Base-by-base conservation (phyloP, 2,113 vertebrate species). In the Artemisiospiza belli region DNA sequence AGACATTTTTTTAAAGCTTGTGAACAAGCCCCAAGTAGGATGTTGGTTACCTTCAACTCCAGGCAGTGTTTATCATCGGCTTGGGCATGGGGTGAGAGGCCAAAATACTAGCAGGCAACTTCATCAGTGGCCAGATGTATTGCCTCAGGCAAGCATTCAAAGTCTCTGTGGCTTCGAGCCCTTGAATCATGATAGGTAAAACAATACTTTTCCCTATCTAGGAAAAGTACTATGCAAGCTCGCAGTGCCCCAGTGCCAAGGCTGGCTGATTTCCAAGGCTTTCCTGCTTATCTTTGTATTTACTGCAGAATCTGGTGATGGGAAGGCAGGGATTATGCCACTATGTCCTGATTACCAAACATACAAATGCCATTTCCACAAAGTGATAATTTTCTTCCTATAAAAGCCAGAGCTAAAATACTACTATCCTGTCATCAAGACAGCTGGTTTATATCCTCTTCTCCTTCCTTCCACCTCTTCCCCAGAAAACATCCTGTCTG, bases 351-450 rank as follows among this genome's bases (percentile, higher is more conserved):
- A 79, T 82, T 85, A 83, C 58, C 63, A 54, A 84, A 79, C 0
- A 82, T 23, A 73, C 66, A 90, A 94, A 57, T 9, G 27, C 46
- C 0, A 0, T 69, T 80, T 41, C 90, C 90, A 94, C 85, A 92
- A 90, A 83, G 67, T 57, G 85, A 73, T 94, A 62, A 73, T 91
- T 91, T 89, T 83, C 72, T 80, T 77, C 72, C 85, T 24, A 15
- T 31, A 87, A 92, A 94, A 95, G 33, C 70, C 82, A 83, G 59
- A 91, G 68, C 43, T 85, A 59, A 83, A 90, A 69, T 25, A 66
- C 70, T 73, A 43, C 72, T 66, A 76, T 69, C 59, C 85, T 92
- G 84, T 91, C 94, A 96, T 79, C 83, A 43, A 51, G 92, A 51
- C 31, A 47, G 81, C 74, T 95, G 94, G 70, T 63, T 90, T 94